These are phyloP conservation scores for Fragum whitleyi DNA, from an alignment of 2,888 invertebrate species.

Conservation along the genomic window DNA sequence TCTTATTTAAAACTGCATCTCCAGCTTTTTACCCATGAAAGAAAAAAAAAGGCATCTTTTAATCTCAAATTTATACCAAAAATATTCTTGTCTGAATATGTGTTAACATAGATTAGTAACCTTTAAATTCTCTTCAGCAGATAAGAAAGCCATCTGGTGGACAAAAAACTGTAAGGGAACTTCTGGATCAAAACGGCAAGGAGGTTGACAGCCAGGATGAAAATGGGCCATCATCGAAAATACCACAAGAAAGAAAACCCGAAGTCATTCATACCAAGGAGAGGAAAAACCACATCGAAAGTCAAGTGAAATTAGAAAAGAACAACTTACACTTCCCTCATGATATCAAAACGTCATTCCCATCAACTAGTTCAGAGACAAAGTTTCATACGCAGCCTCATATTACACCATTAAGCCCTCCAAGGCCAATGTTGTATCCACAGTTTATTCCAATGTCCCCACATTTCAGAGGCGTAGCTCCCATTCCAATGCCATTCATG, in stretches of 20 bases:
- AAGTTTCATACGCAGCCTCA: conserved; percentile 24
- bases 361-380: neutral
- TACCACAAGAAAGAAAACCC: conserved; percentile 29
- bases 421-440: conserved; percentile 66
- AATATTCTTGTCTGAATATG: no score
- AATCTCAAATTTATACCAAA: no score
- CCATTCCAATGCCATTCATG: conserved; percentile 62
- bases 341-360: conserved; percentile 12
- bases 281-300: neutral
- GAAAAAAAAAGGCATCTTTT: no score
- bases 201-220: conserved; percentile 26
- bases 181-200: conserved; percentile 53
- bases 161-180: conserved; percentile 64
- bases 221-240: conserved; percentile 23
- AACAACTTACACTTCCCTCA: neutral
- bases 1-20: no score
- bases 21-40: no score
- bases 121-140: conserved; percentile 19
- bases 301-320: conserved; percentile 8
- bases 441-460: conserved; percentile 66
- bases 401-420: conserved; percentile 47
- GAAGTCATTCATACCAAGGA: conserved; percentile 4
- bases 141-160: conserved; percentile 58
- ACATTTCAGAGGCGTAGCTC: conserved; percentile 41
- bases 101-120: no score